Evolutionary conservation across 2,797 vertebrate species (phyloP), one percentile per base, ranked within the genome.

Genomic region (Enteromius thamalakanensis): DNA sequence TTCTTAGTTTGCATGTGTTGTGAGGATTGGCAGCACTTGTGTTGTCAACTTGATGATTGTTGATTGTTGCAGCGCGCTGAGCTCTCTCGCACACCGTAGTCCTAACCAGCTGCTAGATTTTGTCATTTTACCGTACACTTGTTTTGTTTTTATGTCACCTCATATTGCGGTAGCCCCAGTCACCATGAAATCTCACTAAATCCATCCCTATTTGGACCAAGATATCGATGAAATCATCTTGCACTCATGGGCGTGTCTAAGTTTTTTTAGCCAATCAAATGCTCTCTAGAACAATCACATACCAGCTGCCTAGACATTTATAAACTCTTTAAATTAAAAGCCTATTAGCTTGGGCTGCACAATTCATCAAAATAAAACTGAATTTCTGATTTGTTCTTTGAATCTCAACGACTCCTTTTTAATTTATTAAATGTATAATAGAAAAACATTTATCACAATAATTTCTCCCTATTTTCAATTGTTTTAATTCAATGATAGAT

Each of bases 21-120:
- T 11, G 40, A 42, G 40, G 9, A 1, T 42, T 42, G 40, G 40
- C 40, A 42, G 40, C 40, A 42, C 40, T 42, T 42, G 40, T 42
- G 40, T 42, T 42, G 9, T 40, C 37, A 40, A 40, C 37, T 40
- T 40, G 37, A 9, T 42, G 2, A 9, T 42, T 42, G 40, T 40
- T 40, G 37, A 9, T 42, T 10, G 40, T 42, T 42, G 40, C 40
- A 42, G 40, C 40, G 0, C 9, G 9, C 10, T 42, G 40, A 42
- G 40, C 40, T 42, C 40, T 42, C 40, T 42, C 9, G 9, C 2
- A 9, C 40, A 42, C 40, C 9, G 8, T 42, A 42, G 40, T 42
- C 40, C 75, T 64, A 77, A 77, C 55, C 75, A 77, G 49, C 55
- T 32, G 55, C 37, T 47, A 60, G 15, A 32, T 64, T 76, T 58